Conservation (phyloP, 2,113 vertebrate species). For the Embiotoca jacksoni region DNA sequence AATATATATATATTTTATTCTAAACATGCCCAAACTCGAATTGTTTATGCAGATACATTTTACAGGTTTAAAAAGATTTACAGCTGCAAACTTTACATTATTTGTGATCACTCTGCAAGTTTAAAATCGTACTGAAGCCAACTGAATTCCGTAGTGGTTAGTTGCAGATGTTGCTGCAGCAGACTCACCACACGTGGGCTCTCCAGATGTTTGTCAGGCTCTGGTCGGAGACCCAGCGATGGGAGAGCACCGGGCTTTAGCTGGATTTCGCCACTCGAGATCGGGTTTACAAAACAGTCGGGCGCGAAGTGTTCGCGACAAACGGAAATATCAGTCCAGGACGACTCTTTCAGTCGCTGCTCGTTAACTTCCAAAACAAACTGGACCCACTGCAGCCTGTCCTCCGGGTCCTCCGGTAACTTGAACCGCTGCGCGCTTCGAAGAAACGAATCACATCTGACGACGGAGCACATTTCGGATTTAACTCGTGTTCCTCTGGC, state of each 20-base stretch:
- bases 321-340: slow-evolving; percentile 41
- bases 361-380: slow-evolving; percentile 19
- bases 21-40: too few species aligned
- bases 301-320: slow-evolving; percentile 57
- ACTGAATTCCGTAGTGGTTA: too few species aligned
- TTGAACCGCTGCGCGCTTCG: slow-evolving; percentile 27
- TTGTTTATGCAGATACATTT: too few species aligned
- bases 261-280: not conserved
- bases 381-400: slow-evolving; percentile 55
- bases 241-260: slow-evolving; percentile 39
- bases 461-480: slow-evolving; percentile 50
- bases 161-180: too few species aligned
- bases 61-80: too few species aligned
- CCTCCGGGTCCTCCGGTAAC: slow-evolving; percentile 50
- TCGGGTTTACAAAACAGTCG: slow-evolving; percentile 29
- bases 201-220: not conserved
- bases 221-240: not conserved
- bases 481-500: rapidly evolving
- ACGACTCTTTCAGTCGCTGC: slow-evolving; percentile 39
- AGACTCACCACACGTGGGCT: slow-evolving; percentile 27
- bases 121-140: too few species aligned
- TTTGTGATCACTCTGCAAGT: too few species aligned
- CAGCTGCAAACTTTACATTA: too few species aligned
- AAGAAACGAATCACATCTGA: slow-evolving; percentile 18
- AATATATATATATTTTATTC: too few species aligned